Evolutionary conservation across 2,797 vertebrate genomes (phyloP), one percentile per base, ranked within the genome.

Genomic region (Prunella strophiata): DNA sequence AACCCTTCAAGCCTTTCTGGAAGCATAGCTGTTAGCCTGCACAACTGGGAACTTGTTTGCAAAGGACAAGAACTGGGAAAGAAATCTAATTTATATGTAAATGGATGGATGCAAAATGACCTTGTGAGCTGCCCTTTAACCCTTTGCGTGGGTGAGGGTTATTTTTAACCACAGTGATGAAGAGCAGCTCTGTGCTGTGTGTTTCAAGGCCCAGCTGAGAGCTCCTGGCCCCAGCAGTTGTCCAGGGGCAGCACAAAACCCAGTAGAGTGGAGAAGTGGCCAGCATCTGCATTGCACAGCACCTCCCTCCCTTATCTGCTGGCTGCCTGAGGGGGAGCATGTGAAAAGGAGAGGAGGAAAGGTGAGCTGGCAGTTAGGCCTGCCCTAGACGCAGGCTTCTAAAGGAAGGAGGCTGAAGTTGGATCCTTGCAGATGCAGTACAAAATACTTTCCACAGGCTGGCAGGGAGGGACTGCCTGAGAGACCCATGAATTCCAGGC

Each of bases 11-110:
- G 57, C 10, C 43, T 40, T 68, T 75, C 70, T 89, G 80, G 68
- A 86, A 90, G 5, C 9, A 10, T 20, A 88, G 79, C 77, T 65
- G 30, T 40, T 54, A 72, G 59, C 40, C 84, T 85, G 50, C 36
- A n/a, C 36, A 92, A 84, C 73, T 91, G 73, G 70, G 66, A 95
- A 88, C 66, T 93, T 91, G 79, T 88, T 91, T 66, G 76, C 71
- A 88, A 91, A 96, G 89, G 61, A 48, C 89, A 54, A 40, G 70
- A 61, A 85, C 36, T 13, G 63, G 45, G 85, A 23, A 85, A 91
- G 43, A 89, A 96, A 79, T 79, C 55, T 93, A 67, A 95, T 92
- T 96, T 95, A 18, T 94, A 96, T 93, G 95, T 71, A 97, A 96
- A 96, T 85, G 38, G 38, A 0, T 50, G 57, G 67, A 93, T 82